Percentiles rank a stretch among this genome's conserved stretches.
Evolutionary conservation across 2,888 invertebrate species (phyloP).

Genomic region (Parasteatoda lunata): DNA sequence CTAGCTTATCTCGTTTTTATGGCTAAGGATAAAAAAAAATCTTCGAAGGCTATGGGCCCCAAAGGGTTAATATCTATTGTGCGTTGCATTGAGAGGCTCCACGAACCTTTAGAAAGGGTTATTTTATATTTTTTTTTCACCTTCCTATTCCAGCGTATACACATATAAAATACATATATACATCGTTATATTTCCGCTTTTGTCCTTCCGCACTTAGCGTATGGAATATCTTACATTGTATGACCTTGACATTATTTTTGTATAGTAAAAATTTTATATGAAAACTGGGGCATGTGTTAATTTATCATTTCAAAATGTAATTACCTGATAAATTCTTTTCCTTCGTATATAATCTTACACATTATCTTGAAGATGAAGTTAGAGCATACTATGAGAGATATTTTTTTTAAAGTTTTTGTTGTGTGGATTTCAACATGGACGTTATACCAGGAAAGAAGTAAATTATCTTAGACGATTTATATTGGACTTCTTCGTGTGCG

Average conservation of each 20-base stretch:
- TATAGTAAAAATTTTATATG: not conserved
- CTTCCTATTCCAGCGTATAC: conserved; percentile 23
- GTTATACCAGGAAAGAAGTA: no score
- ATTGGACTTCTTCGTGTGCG: no score
- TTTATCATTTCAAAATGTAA: not conserved
- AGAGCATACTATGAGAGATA: no score
- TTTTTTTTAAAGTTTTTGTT: no score
- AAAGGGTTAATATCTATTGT: conserved; percentile 67
- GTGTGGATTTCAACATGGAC: no score
- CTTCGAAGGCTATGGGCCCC: conserved; percentile 38
- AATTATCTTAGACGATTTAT: no score
- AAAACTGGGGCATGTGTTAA: conserved; percentile 12
- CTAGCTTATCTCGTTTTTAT: conserved; percentile 23
- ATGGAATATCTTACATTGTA: conserved; percentile 32
- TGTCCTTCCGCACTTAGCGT: conserved; percentile 64
- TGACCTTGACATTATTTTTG: conserved; percentile 66
- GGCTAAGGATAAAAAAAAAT: conserved; percentile 18
- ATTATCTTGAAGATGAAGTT: no score
- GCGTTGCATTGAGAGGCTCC: conserved; percentile 33
- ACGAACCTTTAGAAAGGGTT: conserved; percentile 59
- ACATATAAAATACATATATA: conserved; percentile 38
- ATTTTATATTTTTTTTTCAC: conserved; percentile 58
- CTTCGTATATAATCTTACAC: no score
- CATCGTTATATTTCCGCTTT: conserved; percentile 57
- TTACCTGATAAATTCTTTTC: no score